Conservation (phyloP, 2,113 vertebrate species). For the Odocoileus hemionus region DNA sequence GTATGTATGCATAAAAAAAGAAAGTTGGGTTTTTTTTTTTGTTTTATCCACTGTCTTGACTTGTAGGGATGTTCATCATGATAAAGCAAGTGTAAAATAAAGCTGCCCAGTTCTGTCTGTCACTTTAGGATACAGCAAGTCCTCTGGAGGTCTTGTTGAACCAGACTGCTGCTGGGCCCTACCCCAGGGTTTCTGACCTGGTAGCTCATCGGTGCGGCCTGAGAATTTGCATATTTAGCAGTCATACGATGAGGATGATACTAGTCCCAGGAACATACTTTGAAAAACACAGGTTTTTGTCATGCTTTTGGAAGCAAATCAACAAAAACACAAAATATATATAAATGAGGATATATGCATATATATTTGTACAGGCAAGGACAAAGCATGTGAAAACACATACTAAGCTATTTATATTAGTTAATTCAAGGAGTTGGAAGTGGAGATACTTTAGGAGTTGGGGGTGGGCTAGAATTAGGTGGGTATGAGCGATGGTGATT, state of each 20-base stretch:
- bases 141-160: neutral
- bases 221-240: neutral
- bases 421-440: neutral
- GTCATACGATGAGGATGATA: neutral
- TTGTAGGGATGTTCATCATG: neutral
- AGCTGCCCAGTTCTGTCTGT: neutral
- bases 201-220: neutral
- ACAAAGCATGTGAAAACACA: neutral
- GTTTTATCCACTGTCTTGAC: neutral
- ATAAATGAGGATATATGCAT: neutral
- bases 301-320: neutral
- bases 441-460: neutral
- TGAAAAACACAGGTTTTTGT: neutral
- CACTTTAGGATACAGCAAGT: neutral
- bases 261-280: neutral
- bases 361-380: neutral
- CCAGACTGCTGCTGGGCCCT: neutral
- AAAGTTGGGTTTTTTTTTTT: neutral
- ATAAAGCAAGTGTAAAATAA: neutral
- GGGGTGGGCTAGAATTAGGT: neutral
- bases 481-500: neutral
- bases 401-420: neutral
- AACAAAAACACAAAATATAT: neutral
- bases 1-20: neutral
- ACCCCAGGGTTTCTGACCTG: neutral